These are phyloP conservation scores for Athene cunicularia DNA, from an alignment of 2,113 vertebrate species.

Conservation along the genomic window DNA sequence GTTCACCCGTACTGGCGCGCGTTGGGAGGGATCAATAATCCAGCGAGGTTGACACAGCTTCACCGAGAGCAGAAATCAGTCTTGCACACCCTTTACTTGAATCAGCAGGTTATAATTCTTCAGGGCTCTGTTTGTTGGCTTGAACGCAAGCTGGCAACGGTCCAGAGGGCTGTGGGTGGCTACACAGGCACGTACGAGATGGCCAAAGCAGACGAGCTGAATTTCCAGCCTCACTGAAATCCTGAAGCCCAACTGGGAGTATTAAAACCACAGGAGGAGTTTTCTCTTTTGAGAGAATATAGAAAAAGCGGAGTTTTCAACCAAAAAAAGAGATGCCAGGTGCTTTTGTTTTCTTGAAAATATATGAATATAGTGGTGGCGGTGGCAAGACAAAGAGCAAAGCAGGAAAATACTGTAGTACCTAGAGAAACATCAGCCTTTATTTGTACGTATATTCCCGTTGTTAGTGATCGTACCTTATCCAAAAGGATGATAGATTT, in stretches of 20 bases:
- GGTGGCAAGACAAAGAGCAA: not conserved
- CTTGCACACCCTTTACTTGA: not conserved
- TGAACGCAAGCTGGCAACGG: not conserved
- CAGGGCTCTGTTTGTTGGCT: not conserved
- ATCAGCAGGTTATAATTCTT: not conserved
- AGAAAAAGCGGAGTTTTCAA: not conserved
- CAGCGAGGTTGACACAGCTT: not conserved
- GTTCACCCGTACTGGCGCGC: not conserved
- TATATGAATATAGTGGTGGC: not conserved
- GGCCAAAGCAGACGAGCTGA: not conserved
- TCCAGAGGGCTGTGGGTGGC: not conserved
- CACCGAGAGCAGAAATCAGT: not conserved
- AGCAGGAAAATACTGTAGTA: not conserved
- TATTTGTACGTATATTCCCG: not conserved
- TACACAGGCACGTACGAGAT: fast-evolving
- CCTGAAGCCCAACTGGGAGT: not conserved
- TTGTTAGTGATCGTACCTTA: not conserved
- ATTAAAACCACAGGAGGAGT: not conserved
- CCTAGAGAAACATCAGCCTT: not conserved
- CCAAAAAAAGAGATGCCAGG: not conserved
- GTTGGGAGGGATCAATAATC: not conserved
- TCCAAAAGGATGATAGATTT: not conserved
- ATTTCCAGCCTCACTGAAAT: not conserved
- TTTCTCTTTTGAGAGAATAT: not conserved
- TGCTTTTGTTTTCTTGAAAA: not conserved